These are phyloP conservation scores for sheep (Ovis aries) DNA, from an alignment of 2,113 vertebrate genomes.

Conservation along the genomic window ARS-UI_Ramb_v3.0 NC_056072.1:34230501-34231000, in stretches of 20 bases:
- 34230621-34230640: neutral
- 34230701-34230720: too few relatives aligned
- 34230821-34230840: neutral
- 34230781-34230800: neutral
- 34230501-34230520: neutral
- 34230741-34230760: neutral
- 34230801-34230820: neutral
- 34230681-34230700: neutral
- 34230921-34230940: neutral
- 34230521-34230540: neutral
- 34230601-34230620: neutral
- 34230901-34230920: neutral
- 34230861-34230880: neutral
- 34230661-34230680: neutral
- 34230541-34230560: slow-evolving; percentile 15
- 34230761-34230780: accelerated
- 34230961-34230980: neutral
- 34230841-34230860: neutral
- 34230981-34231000: neutral
- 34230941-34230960: neutral
- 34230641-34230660: neutral
- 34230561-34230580: neutral
- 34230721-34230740: neutral
- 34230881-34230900: neutral
- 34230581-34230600: neutral